A percentile compares a stretch with the other conserved stretches of the same genome.
These are phyloP conservation scores for Ridgeia piscesae DNA, from an alignment of 1,140 invertebrate species.

Conservation along the genomic window DNA sequence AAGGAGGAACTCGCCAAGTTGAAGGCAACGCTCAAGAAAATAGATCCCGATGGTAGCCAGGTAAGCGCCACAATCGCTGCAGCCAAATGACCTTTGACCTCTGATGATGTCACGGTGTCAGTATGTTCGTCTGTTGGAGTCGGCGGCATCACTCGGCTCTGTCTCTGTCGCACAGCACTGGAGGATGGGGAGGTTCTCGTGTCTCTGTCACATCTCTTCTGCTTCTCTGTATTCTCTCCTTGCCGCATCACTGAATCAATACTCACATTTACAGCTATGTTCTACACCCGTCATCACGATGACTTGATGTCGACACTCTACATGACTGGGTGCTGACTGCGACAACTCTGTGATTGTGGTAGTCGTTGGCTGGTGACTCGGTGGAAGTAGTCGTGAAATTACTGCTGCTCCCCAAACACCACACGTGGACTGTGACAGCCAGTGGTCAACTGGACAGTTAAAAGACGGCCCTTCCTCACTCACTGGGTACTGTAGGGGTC, in stretches of 20 bases:
- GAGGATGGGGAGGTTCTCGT: neutral
- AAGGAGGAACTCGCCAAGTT: neutral
- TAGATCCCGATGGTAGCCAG: neutral
- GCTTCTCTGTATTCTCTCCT: neutral
- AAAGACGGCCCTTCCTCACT: too few relatives aligned
- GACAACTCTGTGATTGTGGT: neutral
- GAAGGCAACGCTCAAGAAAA: neutral
- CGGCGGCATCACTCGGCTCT: neutral
- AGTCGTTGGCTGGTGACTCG: neutral
- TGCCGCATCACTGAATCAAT: neutral
- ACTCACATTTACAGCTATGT: neutral
- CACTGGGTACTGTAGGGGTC: too few relatives aligned
- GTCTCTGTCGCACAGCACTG: neutral
- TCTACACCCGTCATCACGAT: neutral
- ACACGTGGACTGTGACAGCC: too few relatives aligned
- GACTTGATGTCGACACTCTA: neutral
- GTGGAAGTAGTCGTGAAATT: neutral
- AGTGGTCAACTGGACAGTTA: too few relatives aligned
- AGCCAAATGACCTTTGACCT: neutral
- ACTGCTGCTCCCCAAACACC: neutral
- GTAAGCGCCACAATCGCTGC: neutral
- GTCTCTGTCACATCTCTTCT: neutral
- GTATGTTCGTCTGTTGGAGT: neutral
- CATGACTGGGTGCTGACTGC: neutral
- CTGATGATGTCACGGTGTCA: neutral